Conservation (phyloP, 2,113 vertebrate genomes). For the Limnothrissa miodon region DNA sequence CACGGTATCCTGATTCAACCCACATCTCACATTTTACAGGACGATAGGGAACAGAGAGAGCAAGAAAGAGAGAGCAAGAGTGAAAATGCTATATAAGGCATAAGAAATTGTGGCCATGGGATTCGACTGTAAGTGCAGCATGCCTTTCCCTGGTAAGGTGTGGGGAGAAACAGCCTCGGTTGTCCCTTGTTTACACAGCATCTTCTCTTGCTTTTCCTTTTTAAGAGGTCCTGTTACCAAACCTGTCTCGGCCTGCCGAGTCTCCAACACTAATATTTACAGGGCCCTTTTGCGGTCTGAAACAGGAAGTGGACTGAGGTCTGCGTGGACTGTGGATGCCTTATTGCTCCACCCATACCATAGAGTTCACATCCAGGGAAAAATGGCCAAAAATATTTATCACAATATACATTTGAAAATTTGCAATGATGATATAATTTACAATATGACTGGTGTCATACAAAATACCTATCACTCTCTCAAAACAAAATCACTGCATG, state of each 20-base stretch:
- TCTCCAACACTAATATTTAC: constrained; percentile 37
- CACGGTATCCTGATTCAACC: constrained; percentile 1
- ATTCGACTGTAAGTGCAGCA: not conserved
- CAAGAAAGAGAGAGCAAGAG: not conserved
- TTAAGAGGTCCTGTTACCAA: constrained; percentile 18
- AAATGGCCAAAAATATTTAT: too few relatives aligned
- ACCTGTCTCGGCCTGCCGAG: not conserved
- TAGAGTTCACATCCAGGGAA: not conserved
- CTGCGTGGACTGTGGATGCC: not conserved
- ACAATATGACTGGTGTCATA: too few relatives aligned
- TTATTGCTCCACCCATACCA: not conserved
- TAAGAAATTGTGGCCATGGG: not conserved
- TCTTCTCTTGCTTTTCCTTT: constrained; percentile 13
- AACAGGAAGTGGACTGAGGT: constrained; percentile 21
- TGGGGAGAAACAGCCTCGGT: not conserved
- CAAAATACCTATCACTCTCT: too few relatives aligned
- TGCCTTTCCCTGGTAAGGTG: not conserved
- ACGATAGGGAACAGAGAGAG: not conserved
- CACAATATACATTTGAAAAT: too few relatives aligned
- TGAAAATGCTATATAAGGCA: constrained; percentile 30
- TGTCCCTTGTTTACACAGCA: constrained; percentile 30
- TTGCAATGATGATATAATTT: too few relatives aligned
- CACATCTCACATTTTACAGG: not conserved
- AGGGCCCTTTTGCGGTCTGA: constrained; percentile 13
- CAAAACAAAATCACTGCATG: too few relatives aligned